Evolutionary conservation across 2,113 vertebrate species (phyloP).

Genomic region (Sminthopsis crassicaudata): DNA sequence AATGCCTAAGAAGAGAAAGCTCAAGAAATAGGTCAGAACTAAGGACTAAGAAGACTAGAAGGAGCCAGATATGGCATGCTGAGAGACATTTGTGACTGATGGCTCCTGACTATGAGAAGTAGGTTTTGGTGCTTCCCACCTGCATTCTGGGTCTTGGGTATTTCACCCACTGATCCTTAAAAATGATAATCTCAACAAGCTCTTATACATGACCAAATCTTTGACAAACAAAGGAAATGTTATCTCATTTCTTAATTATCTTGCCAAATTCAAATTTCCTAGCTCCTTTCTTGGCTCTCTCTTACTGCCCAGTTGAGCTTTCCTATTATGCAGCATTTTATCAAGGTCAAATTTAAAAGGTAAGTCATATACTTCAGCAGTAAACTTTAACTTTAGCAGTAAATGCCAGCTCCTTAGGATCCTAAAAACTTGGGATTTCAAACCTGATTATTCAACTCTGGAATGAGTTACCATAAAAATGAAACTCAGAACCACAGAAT

Average conservation of each 20-base stretch:
- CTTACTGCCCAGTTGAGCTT: not conserved
- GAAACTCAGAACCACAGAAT: not conserved
- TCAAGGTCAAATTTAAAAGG: slow-evolving; percentile 55
- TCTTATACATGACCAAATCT: not conserved
- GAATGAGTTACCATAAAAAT: not conserved
- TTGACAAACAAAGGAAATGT: not conserved
- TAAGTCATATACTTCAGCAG: not conserved
- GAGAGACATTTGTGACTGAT: not conserved
- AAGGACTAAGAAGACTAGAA: not conserved
- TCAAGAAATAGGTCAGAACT: not conserved
- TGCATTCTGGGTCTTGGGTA: not conserved
- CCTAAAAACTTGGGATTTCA: slow-evolving; percentile 17
- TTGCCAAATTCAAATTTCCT: slow-evolving; percentile 22
- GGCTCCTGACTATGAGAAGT: not conserved
- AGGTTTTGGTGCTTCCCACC: not conserved
- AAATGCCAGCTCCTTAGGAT: slow-evolving; percentile 26
- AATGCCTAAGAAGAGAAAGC: not conserved
- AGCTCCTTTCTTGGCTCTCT: not conserved
- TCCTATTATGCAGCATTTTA: slow-evolving; percentile 10
- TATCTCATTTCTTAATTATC: slow-evolving; percentile 56
- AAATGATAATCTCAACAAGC: not conserved
- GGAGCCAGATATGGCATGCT: not conserved
- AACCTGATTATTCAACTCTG: not conserved
- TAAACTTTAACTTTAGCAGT: slow-evolving; percentile 47
- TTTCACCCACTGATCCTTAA: not conserved